Evolutionary conservation across 2,113 vertebrate genomes (phyloP).

Genomic region (Ivindomyrus marchei): DNA sequence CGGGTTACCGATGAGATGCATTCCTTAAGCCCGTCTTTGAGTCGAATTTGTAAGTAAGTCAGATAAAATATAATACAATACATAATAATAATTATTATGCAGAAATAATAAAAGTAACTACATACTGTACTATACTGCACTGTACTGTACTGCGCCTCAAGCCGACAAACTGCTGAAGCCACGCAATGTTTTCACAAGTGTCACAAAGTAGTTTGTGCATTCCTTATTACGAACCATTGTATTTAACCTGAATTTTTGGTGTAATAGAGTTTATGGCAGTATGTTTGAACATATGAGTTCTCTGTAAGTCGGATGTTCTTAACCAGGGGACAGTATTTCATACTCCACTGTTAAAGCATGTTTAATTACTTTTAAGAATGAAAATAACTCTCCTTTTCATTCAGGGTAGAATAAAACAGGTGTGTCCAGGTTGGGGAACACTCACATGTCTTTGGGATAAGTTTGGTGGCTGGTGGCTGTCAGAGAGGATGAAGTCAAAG

Average conservation of each 20-base stretch:
- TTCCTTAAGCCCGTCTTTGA: not conserved
- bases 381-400: not conserved
- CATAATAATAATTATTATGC: not conserved
- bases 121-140: not conserved
- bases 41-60: not conserved
- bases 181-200: not conserved
- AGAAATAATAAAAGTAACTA: not conserved
- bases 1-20: not conserved
- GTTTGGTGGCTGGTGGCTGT: slow-evolving; percentile 58
- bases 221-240: not conserved
- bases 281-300: not conserved
- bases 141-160: not conserved
- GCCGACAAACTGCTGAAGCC: not conserved
- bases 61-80: not conserved
- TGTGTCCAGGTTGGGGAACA: not conserved
- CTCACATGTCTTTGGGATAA: slow-evolving; percentile 58
- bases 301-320: not conserved
- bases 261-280: not conserved
- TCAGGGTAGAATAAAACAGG: not conserved
- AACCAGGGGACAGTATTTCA: not conserved
- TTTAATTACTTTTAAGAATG: not conserved
- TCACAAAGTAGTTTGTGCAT: not conserved
- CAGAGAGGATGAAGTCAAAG: slow-evolving; percentile 57
- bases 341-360: not conserved
- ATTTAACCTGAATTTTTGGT: not conserved